Evolutionary conservation across 1,140 invertebrate genomes (phyloP), one percentile per base, ranked within the genome.

Genomic region (Psix sp.): DNA sequence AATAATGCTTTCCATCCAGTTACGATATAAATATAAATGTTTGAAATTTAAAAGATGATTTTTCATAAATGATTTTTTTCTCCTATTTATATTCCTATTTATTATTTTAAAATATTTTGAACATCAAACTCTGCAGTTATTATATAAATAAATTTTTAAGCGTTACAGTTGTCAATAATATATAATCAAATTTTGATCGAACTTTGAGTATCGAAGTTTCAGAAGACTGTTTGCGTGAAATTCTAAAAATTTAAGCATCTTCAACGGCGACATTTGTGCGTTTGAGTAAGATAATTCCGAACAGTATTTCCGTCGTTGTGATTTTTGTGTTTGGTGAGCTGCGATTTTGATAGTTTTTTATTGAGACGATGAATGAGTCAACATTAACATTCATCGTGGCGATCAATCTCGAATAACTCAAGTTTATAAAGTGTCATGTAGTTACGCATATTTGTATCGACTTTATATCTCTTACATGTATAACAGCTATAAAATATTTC

Each of bases 401-500:
- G 49, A 60, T 70, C 66, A 70, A 46, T 70, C 66, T 62, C 49
- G 49, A 56, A 70, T 54, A 49, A 62, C 42, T 45, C 51, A 59
- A 48, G 33, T n/a, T n/a, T n/a, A n/a, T 67, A 81, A 79, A 82
- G 82, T 85, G 80, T 82, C 76, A 80, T 82, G 79, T 86, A 86
- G 74, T 84, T 79, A 80, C 76, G 75, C 48, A 65, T 77, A 80
- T 86, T 85, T 87, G 80, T 87, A 86, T 85, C 80, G 56, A 82
- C 77, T 78, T 86, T 85, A 82, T 86, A 86, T 81, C 82, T 80
- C 49, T 66, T 85, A 81, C 72, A 86, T 86, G 82, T 87, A 85
- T 82, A 81, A 84, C 82, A 84, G 77, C 76, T 81, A 86, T 86
- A 86, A 84, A 84, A 82, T 70, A 80, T 86, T 86, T 86, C 82